These are phyloP conservation scores for Tachina grossa DNA, from an alignment of 2,888 invertebrate species.

Conservation along the genomic window DNA sequence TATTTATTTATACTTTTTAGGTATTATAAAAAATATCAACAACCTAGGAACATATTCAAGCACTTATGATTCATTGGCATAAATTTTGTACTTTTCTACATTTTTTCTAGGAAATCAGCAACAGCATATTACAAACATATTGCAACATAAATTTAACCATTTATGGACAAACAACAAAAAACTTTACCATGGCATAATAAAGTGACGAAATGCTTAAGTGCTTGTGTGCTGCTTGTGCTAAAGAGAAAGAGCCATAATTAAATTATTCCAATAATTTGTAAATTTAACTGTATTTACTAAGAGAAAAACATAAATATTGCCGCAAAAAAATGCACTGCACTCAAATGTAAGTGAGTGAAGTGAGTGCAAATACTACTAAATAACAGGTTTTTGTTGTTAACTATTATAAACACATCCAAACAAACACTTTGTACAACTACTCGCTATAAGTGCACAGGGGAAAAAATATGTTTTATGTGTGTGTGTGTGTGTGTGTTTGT, in stretches of 20 bases:
- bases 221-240: conserved; percentile 19
- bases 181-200: conserved; percentile 5
- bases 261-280: conserved; percentile 47
- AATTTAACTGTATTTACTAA: conserved; percentile 44
- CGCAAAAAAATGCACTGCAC: conserved; percentile 20
- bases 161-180: background rate
- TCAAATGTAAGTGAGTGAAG: conserved; percentile 15
- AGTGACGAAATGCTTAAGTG: conserved; percentile 25
- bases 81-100: background rate
- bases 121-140: background rate
- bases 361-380: conserved; percentile 38
- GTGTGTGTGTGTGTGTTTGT: background rate
- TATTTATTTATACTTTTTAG: too few relatives aligned
- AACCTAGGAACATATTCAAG: too few relatives aligned
- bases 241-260: conserved; percentile 26
- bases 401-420: conserved; percentile 40
- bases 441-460: background rate
- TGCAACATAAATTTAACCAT: background rate
- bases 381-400: conserved; percentile 49
- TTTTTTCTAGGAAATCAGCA: background rate
- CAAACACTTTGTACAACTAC: conserved; percentile 26
- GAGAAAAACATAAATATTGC: conserved; percentile 10
- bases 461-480: background rate
- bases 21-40: too few relatives aligned
- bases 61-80: too few relatives aligned